Percentiles rank a stretch among this genome's conserved stretches.
These are phyloP conservation scores for Eudorcas thomsonii DNA, from an alignment of 2,113 vertebrate species.

Conservation along the genomic window DNA sequence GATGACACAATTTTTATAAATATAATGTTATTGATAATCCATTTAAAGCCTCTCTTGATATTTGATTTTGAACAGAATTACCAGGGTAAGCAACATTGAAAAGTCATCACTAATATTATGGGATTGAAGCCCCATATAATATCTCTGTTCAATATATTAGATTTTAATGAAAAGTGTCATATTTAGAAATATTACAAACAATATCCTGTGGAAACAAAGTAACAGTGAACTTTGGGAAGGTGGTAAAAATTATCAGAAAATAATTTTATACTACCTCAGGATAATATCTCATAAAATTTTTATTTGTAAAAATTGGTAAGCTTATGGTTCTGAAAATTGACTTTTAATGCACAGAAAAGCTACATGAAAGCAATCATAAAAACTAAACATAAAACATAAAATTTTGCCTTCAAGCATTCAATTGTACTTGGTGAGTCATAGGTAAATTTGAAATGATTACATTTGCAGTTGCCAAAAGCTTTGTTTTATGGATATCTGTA, in stretches of 20 bases:
- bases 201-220: background rate
- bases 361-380: slow-evolving; percentile 45
- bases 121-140: background rate
- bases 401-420: slow-evolving; percentile 43
- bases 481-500: background rate
- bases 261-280: slow-evolving; percentile 27
- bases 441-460: slow-evolving; percentile 28
- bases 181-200: slow-evolving; percentile 25
- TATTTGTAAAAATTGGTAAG: slow-evolving; percentile 49
- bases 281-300: slow-evolving; percentile 37
- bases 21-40: background rate
- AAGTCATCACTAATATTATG: background rate
- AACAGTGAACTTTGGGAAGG: background rate
- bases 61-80: slow-evolving; percentile 14
- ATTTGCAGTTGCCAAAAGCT: slow-evolving; percentile 37
- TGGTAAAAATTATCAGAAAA: slow-evolving; percentile 29
- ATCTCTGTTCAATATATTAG: background rate
- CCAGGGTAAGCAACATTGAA: background rate
- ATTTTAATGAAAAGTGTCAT: slow-evolving; percentile 38
- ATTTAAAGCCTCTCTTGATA: background rate
- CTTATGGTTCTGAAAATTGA: slow-evolving; percentile 46
- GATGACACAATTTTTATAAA: background rate
- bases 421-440: background rate
- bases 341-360: slow-evolving; percentile 43
- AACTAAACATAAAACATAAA: slow-evolving; percentile 42